Conservation (phyloP, 2,888 invertebrate species). For the Drosophila rubida region DNA sequence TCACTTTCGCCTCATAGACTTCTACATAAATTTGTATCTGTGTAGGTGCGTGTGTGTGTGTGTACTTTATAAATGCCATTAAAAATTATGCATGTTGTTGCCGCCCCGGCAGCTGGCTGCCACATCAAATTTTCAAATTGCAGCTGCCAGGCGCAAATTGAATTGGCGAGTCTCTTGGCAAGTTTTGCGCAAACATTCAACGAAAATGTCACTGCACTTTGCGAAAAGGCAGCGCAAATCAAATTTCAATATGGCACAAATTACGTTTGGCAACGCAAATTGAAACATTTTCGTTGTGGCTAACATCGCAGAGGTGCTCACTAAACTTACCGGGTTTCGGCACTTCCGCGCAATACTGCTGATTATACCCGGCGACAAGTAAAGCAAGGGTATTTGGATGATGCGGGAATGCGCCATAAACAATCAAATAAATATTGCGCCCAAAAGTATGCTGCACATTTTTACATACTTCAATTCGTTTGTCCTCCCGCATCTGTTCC, state of each 20-base stretch:
- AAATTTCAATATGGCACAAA: slow-evolving; percentile 71
- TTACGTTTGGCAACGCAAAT: slow-evolving; percentile 58
- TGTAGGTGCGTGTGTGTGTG: slow-evolving; percentile 1
- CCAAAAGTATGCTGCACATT: background rate
- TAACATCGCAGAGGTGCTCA: slow-evolving; percentile 3
- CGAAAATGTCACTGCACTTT: slow-evolving; percentile 65
- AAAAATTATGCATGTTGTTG: slow-evolving; percentile 64
- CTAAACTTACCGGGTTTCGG: slow-evolving; percentile 5
- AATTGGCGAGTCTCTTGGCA: slow-evolving; percentile 41
- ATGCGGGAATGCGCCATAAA: background rate
- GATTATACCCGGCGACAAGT: slow-evolving; percentile 2
- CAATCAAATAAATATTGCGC: background rate
- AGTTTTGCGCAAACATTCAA: slow-evolving; percentile 65
- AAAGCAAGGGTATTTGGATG: background rate
- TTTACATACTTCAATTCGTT: too few relatives aligned
- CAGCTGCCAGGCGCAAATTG: slow-evolving; percentile 47
- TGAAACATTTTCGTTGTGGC: slow-evolving; percentile 64
- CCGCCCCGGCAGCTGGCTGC: slow-evolving; percentile 23
- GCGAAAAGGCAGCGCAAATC: slow-evolving; percentile 51
- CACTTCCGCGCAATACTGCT: background rate
- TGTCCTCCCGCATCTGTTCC: too few relatives aligned
- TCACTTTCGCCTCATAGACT: slow-evolving; percentile 62
- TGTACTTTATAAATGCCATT: slow-evolving; percentile 56
- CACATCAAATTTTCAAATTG: slow-evolving; percentile 71
- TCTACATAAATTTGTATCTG: background rate